phyloP scores from a whole-genome alignment of 2,113 vertebrate species.

The Dasypus novemcinctus region DNA sequence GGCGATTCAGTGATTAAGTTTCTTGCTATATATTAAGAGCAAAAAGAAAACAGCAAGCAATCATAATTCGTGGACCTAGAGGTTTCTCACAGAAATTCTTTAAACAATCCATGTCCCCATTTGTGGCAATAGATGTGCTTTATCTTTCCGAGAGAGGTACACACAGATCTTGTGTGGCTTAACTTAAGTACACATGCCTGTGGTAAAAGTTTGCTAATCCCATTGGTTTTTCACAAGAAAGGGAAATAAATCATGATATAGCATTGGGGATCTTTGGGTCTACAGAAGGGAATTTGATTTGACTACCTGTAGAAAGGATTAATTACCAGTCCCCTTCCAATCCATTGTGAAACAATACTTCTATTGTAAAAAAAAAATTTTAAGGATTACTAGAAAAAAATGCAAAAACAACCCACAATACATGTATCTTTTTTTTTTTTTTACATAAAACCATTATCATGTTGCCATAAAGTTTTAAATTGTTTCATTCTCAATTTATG shows the following conservation, averaged over 20 bases:
- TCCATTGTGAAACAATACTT: not conserved
- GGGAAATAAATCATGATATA: not conserved
- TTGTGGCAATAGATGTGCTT: not conserved
- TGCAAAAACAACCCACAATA: not conserved
- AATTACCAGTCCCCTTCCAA: not conserved
- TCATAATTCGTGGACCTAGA: not conserved
- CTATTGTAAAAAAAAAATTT: not conserved
- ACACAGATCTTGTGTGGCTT: constrained; percentile 1
- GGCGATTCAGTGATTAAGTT: not conserved
- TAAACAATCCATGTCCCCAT: not conserved
- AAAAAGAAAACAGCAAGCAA: not conserved
- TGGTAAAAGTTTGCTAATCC: not conserved
- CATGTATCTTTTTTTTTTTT: not conserved
- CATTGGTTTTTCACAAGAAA: constrained; percentile 36
- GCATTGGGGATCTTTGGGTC: not conserved
- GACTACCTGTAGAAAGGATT: not conserved
- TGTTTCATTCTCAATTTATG: not conserved
- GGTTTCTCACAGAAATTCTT: constrained; percentile 43
- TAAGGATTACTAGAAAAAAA: not conserved
- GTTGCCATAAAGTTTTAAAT: not conserved
- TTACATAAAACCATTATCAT: not conserved
- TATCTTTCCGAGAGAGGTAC: constrained; percentile 24
- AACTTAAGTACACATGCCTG: not conserved
- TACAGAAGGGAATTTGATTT: constrained; percentile 6
- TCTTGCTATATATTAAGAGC: not conserved